Conservation (phyloP, 1,140 invertebrate genomes). For the Lordiphosa collinella region DNA sequence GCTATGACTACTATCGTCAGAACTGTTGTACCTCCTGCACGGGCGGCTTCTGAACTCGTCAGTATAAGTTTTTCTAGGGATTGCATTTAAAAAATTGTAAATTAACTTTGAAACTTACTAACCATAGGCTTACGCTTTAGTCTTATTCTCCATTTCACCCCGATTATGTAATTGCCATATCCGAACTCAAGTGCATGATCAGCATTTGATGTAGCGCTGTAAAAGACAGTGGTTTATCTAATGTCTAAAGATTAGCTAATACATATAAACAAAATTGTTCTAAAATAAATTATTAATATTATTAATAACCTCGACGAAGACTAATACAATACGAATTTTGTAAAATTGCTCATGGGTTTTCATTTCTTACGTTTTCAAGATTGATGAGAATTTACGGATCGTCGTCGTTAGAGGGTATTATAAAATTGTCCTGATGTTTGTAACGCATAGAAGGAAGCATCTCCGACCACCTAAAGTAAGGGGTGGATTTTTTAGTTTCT, state of each 20-base stretch:
- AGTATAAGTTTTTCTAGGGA: background rate
- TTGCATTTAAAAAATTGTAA: constrained; percentile 12
- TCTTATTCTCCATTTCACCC: background rate
- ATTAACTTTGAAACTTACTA: constrained; percentile 6
- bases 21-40: constrained; percentile 84
- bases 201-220: background rate
- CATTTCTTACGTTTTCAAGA: no score
- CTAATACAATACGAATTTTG: constrained; percentile 9
- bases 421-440: no score
- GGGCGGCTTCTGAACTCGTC: constrained; percentile 10
- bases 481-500: no score
- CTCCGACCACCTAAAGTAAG: no score
- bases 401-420: no score
- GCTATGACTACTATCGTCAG: constrained; percentile 88
- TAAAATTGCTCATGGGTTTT: background rate
- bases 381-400: background rate
- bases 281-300: constrained; percentile 13
- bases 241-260: constrained; percentile 6
- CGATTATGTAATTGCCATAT: constrained; percentile 2
- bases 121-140: constrained; percentile 1
- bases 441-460: no score
- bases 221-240: background rate
- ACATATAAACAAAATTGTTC: constrained; percentile 2
- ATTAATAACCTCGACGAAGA: constrained; percentile 2
- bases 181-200: background rate